Base-by-base conservation (phyloP, 2,797 vertebrate species). In the Phrynocephalus guinanensis region DNA sequence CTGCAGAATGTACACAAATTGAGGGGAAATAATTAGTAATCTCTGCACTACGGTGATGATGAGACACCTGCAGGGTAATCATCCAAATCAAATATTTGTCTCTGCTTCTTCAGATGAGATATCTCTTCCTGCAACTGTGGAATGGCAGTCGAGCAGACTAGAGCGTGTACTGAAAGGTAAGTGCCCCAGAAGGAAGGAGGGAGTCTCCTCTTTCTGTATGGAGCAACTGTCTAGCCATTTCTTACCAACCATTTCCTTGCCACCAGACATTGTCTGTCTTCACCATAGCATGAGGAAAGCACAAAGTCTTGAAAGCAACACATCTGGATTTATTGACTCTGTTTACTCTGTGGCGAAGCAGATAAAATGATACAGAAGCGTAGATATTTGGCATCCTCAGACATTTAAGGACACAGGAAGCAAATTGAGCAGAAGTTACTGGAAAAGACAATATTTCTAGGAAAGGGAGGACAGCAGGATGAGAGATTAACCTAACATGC, bases 1-100 rank as follows among this genome's bases (percentile, higher is more conserved):
- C 6, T 9, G 78, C 38, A 93, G 93, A 89, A 93, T 48, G 88
- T 0, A 4, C 79, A 83, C 91, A 95, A 91, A 92, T 90, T 84
- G 90, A 94, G 90, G 87, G 33, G 92, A 95, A 95, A 95, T 93
- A 95, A 96, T 96, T 93, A 95, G 92, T 91, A 94, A 96, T 95
- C 95, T 85, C 93, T 92, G 88, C 90, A 90, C 91, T 84, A 75
- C 84, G 13, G 87, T 71, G 84, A 93, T 95, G 94, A 96, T 95
- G 93, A 97, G 94, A 95, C 95, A 96, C 94, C 96, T 96, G 95
- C 96, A 95, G 90, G 91, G 95, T 96, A 96, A 97, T 96, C 91
- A 96, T 93, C 94, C 92, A 97, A 95, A 96, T 96, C 95, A 97
- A 97, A 96, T 96, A 96, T 95, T 96, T 96, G 93, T 94, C 93